Evolutionary conservation across 2,797 vertebrate species (phyloP), one percentile per base, ranked within the genome.

Genomic region (Hypotaenidia philippensis): DNA sequence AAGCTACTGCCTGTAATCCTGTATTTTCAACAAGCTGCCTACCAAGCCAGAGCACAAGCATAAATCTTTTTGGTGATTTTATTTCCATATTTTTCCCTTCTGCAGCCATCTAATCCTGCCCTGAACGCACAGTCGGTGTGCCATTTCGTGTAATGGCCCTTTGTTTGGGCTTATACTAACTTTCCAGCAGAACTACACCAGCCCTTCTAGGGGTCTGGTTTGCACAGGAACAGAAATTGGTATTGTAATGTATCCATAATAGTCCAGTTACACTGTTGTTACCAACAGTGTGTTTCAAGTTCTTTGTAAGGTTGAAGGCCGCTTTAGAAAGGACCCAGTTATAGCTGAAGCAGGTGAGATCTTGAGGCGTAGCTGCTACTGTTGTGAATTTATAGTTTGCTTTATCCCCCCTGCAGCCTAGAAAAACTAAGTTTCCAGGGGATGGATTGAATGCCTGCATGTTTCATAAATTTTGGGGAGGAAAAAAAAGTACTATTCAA

Each of bases 1-100:
- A 81, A 94, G 14, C 83, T 83, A n/a, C 55, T 36, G 5, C 55
- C 89, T 69, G 32, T 92, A 91, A 85, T 80, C 21, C 50, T 79
- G 15, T 69, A n/a, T 79, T 87, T 94, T 94, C 61, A 64, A 83
- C 40, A 78, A 80, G 53, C 50, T 89, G 49, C 32, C 70, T 70
- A 68, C 72, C 17, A 59, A 44, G 70, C 60, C 57, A 78, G 85
- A 94, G 82, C 19, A 18, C 5, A 31, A 79, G 31, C 45, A 45
- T 53, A 91, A 74, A 59, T 77, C 63, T 27, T 82, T 74, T 57
- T 52, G 12, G 34, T 94, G 47, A 86, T 88, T 90, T 76, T 63
- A 59, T 89, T 93, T 90, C 86, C 70, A 56, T 59, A 20, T 82
- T 83, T 80, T 84, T 66, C 31, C 47, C 36, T 89, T 90, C 89